phyloP scores from a whole-genome alignment of 2,888 invertebrate species.

The Tenthredo livida region DNA sequence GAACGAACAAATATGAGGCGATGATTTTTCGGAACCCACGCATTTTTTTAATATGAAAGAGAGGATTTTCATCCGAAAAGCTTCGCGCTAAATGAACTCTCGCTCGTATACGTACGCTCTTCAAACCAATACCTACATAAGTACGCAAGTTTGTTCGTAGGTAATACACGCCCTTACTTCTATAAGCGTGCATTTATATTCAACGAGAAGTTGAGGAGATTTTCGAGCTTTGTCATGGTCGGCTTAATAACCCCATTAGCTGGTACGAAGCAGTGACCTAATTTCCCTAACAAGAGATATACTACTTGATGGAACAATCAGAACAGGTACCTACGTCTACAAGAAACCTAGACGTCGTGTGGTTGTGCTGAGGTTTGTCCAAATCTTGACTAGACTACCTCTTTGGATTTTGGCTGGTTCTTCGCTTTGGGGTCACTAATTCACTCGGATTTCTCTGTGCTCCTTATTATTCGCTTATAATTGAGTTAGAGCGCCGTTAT shows the following conservation, averaged over 20 bases:
- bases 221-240: constrained; percentile 17
- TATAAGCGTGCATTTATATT: not conserved
- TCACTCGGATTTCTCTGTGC: not conserved
- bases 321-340: constrained; percentile 25
- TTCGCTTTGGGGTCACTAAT: not conserved
- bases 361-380: constrained; percentile 7
- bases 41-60: not conserved
- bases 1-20: not conserved
- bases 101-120: not conserved
- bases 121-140: not conserved
- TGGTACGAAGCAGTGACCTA: constrained; percentile 5
- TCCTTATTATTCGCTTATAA: not conserved
- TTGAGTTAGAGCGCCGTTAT: not conserved
- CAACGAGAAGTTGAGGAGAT: constrained; percentile 1
- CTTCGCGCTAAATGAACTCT: not conserved
- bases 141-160: not conserved
- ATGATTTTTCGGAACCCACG: not conserved
- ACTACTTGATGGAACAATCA: constrained; percentile 34
- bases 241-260: constrained; percentile 30
- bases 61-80: not conserved
- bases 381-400: not conserved
- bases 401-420: not conserved
- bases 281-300: constrained; percentile 26
- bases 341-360: not conserved
- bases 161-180: constrained; percentile 1